Evolutionary conservation across 2,797 vertebrate genomes (phyloP).

Genomic region (Percopsis omiscomaycus): DNA sequence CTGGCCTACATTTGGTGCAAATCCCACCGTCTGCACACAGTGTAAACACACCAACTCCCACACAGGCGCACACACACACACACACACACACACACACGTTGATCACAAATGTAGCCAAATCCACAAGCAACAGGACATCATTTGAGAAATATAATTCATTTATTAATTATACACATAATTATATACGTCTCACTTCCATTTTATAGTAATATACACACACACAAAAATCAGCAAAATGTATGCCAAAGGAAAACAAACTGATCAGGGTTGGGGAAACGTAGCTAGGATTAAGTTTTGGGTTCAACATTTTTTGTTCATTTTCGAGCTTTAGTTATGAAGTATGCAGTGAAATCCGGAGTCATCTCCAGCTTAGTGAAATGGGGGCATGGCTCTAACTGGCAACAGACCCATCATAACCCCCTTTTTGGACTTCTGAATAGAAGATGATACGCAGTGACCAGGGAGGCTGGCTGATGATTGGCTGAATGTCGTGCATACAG

Average conservation of each 20-base stretch:
- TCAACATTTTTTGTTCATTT: slow-evolving; percentile 1
- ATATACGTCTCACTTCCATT: no score
- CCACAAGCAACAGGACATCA: not conserved
- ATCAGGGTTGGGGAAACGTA: not conserved
- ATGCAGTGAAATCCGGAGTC: slow-evolving; percentile 22
- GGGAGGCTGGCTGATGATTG: not conserved
- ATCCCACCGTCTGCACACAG: slow-evolving; percentile 80
- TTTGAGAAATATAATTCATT: not conserved
- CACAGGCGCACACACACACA: slow-evolving; percentile 18
- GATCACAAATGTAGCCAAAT: not conserved
- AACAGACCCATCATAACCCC: slow-evolving; percentile 46
- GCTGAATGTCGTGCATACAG: not conserved
- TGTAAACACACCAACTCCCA: slow-evolving; percentile 55
- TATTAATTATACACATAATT: not conserved
- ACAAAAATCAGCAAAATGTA: not conserved
- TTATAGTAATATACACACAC: not conserved
- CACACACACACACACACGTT: slow-evolving; percentile 8
- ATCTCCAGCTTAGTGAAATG: slow-evolving; percentile 44
- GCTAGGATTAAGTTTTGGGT: no score
- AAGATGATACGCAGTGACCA: slow-evolving; percentile 20
- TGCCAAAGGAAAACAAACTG: not conserved
- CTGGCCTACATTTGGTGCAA: slow-evolving; percentile 93
- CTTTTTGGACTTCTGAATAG: slow-evolving; percentile 42
- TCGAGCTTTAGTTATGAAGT: slow-evolving; percentile 2
- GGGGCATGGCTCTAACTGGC: slow-evolving; percentile 40